A percentile compares a stretch with the other conserved stretches of the same genome.
phyloP scores from a whole-genome alignment of 30 jellyfish, hydroid and myxozoan genomes.

The Chrysaora quinquecirrha region DNA sequence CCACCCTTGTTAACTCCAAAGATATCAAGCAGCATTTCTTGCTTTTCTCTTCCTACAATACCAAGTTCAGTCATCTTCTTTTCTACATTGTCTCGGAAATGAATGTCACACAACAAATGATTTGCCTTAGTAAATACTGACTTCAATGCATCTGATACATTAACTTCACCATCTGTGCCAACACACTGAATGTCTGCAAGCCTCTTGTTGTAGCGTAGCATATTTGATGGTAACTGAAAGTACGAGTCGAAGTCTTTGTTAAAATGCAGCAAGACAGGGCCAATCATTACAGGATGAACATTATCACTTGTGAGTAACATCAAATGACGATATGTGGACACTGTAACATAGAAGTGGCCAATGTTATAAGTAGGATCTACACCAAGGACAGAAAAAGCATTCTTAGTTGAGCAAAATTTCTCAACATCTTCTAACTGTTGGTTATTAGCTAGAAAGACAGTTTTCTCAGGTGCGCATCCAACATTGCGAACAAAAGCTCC shows the following conservation, averaged over 20 bases:
- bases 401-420: slow-evolving; percentile 20
- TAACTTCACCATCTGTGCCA: slow-evolving; percentile 46
- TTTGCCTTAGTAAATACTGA: slow-evolving; percentile 37
- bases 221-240: slow-evolving; percentile 24
- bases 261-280: slow-evolving; percentile 10
- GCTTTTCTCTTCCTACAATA: slow-evolving; percentile 12
- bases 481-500: slow-evolving; percentile 9
- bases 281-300: slow-evolving; percentile 28
- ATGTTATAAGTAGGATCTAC: slow-evolving; percentile 25
- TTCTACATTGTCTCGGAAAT: slow-evolving; percentile 40
- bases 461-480: slow-evolving; percentile 14
- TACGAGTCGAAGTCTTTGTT: slow-evolving; percentile 15
- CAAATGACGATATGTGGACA: slow-evolving; percentile 8
- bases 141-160: slow-evolving; percentile 39
- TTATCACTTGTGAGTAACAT: slow-evolving; percentile 3
- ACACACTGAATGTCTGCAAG: background rate
- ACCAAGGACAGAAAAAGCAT: slow-evolving; percentile 9
- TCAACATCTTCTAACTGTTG: slow-evolving; percentile 27
- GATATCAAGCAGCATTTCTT: slow-evolving; percentile 22
- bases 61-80: slow-evolving; percentile 30
- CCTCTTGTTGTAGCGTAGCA: background rate
- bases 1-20: slow-evolving; percentile 37
- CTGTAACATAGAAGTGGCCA: slow-evolving; percentile 16
- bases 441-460: slow-evolving; percentile 15
- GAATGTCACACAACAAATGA: slow-evolving; percentile 47